phyloP scores from a whole-genome alignment of 1,140 invertebrate species.

The Thrips palmi region DNA sequence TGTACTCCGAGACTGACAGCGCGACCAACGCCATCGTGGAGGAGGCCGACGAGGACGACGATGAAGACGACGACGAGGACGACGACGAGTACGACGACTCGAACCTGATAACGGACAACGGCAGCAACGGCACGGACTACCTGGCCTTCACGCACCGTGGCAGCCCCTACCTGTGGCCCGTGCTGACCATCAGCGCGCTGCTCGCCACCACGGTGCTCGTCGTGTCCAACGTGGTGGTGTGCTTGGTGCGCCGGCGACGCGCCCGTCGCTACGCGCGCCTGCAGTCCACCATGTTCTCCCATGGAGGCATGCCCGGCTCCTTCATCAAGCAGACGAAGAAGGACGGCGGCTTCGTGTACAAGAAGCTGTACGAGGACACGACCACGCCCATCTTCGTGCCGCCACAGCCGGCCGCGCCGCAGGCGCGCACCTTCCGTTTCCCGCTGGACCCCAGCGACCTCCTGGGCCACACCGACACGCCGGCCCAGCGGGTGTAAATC shows the following conservation, averaged over 20 bases:
- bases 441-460: too few relatives aligned
- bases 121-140: constrained; percentile 14
- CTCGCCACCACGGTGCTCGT: constrained; percentile 18
- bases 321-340: too few relatives aligned
- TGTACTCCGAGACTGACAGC: constrained; percentile 23
- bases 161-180: constrained; percentile 18
- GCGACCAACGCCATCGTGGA: constrained; percentile 19
- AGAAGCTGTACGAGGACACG: constrained; percentile 19
- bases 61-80: too few relatives aligned
- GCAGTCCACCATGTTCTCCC: too few relatives aligned
- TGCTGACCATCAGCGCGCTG: constrained; percentile 18
- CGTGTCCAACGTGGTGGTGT: constrained; percentile 17
- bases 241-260: constrained; percentile 21
- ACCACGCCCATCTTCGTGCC: too few relatives aligned
- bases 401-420: too few relatives aligned
- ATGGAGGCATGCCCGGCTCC: too few relatives aligned
- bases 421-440: too few relatives aligned
- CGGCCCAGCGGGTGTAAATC: too few relatives aligned
- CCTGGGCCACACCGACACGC: too few relatives aligned
- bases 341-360: constrained; percentile 13
- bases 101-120: constrained; percentile 16
- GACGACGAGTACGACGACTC: constrained; percentile 14
- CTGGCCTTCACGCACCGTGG: constrained; percentile 20
- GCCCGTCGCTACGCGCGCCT: too few relatives aligned
- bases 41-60: too few relatives aligned